These are phyloP conservation scores for Micromussa lordhowensis DNA, from an alignment of 92 coral and sea anemone species.

Conservation along the genomic window DNA sequence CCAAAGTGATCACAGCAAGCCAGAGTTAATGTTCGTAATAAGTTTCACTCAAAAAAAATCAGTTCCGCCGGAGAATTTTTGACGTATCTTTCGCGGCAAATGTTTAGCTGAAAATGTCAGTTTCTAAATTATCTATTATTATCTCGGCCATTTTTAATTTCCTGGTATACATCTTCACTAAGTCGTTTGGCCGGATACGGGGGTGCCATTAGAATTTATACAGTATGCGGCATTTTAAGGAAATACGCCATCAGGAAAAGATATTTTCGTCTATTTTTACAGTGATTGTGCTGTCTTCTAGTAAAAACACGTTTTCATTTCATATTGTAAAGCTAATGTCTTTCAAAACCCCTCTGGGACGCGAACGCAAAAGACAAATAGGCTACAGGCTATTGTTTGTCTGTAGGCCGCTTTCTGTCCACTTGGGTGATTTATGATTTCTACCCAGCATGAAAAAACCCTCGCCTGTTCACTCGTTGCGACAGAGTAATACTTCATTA, in stretches of 20 bases:
- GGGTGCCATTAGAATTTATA: neutral
- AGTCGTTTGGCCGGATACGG: neutral
- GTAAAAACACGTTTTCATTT: neutral
- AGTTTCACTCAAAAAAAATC: neutral
- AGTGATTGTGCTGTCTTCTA: neutral
- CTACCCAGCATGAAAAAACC: neutral
- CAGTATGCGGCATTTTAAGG: neutral
- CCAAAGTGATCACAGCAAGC: neutral
- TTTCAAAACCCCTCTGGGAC: neutral
- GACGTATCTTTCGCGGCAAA: neutral
- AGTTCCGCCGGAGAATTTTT: neutral
- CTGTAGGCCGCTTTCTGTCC: conserved; percentile 2
- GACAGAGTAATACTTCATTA: conserved; percentile 1
- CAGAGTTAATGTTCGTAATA: neutral
- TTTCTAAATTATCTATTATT: neutral
- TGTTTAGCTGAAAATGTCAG: neutral
- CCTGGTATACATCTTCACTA: neutral
- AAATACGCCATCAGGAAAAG: neutral
- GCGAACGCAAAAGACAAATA: neutral
- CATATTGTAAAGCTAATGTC: neutral
- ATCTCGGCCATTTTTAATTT: neutral
- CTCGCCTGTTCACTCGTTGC: neutral
- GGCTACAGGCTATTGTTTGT: conserved; percentile 12
- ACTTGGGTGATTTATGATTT: conserved; percentile 1
- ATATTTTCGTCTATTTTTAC: neutral